Conservation (phyloP, 2,888 invertebrate species). For the Brassicogethes aeneus region DNA sequence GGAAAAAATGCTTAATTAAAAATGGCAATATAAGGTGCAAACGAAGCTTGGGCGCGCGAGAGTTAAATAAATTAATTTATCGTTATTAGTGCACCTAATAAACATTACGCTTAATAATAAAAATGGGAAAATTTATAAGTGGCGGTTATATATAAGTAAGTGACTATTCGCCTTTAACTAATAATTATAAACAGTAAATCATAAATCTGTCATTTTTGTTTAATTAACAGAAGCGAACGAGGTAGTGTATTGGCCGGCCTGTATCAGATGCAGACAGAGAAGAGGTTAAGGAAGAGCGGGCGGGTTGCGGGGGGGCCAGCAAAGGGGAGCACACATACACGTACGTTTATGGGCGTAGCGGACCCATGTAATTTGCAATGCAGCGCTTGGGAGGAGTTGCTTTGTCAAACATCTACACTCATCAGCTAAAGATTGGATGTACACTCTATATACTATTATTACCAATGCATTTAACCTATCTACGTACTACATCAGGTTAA, state of each 20-base stretch:
- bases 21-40: too few species aligned
- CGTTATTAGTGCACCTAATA: neutral
- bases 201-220: conserved; percentile 37
- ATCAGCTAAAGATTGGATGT: conserved; percentile 34
- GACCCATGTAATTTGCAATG: conserved; percentile 25
- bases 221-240: conserved; percentile 28
- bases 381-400: conserved; percentile 19
- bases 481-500: neutral
- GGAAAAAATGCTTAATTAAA: too few species aligned
- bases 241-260: conserved; percentile 8
- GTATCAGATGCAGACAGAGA: conserved; percentile 33
- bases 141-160: conserved; percentile 2
- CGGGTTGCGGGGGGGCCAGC: conserved; percentile 13
- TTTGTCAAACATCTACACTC: conserved; percentile 31
- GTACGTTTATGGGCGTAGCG: conserved; percentile 32
- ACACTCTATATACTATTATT: conserved; percentile 27
- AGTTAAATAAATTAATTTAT: neutral
- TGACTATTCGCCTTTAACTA: conserved; percentile 24
- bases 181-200: conserved; percentile 38
- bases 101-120: neutral
- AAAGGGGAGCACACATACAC: conserved; percentile 26
- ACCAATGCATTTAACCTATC: conserved; percentile 15
- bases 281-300: too few species aligned
- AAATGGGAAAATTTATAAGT: neutral
- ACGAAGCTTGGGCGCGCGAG: too few species aligned